Percentiles rank a stretch among this genome's conserved stretches.
Conservation (phyloP, 2,113 vertebrate species). For the Mungos mungo region DNA sequence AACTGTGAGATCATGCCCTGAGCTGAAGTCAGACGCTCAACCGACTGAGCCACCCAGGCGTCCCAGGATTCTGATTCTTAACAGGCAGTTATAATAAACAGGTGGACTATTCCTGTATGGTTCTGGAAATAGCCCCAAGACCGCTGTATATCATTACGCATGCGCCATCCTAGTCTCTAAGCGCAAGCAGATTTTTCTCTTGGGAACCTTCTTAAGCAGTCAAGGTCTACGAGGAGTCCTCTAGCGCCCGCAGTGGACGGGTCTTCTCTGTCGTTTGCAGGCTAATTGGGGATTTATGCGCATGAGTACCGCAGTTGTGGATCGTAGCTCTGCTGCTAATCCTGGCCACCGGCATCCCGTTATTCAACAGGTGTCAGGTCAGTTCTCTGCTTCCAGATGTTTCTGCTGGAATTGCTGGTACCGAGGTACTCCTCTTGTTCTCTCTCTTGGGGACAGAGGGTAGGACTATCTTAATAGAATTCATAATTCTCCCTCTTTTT, state of each 20-base stretch:
- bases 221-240: neutral
- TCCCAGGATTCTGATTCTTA: neutral
- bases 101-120: neutral
- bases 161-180: neutral
- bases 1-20: too few species aligned
- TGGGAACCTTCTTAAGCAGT: neutral
- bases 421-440: neutral
- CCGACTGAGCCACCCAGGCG: too few species aligned
- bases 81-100: neutral
- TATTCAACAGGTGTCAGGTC: neutral
- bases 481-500: neutral
- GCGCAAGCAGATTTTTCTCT: neutral
- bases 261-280: neutral
- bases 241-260: neutral
- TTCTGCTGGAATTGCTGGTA: neutral
- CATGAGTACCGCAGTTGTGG: neutral
- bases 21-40: too few species aligned
- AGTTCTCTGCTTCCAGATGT: neutral
- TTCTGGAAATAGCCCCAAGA: neutral
- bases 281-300: neutral
- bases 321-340: rapidly evolving
- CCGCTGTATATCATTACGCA: neutral
- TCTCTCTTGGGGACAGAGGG: neutral
- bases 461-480: neutral
- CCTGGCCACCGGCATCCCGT: too few species aligned